These are phyloP conservation scores for Dasyurus viverrinus DNA, from an alignment of 2,113 vertebrate genomes.

Conservation along the genomic window DNA sequence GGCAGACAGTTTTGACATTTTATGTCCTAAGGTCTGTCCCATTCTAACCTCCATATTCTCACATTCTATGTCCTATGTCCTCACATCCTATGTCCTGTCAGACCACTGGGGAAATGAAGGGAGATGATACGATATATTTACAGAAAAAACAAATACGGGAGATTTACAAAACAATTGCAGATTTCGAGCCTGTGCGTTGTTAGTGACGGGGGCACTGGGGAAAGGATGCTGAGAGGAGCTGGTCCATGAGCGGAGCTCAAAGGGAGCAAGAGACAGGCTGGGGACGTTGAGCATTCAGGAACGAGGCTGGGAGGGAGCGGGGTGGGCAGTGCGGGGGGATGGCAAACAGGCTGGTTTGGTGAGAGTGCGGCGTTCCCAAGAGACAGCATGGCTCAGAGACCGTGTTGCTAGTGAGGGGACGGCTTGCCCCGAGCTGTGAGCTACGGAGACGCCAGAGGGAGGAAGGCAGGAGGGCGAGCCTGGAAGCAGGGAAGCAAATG, in stretches of 20 bases:
- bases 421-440: background rate
- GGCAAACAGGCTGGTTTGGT: background rate
- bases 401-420: background rate
- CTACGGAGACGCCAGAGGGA: background rate
- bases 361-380: too few relatives aligned
- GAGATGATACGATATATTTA: background rate
- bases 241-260: too few relatives aligned
- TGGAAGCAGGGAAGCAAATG: background rate
- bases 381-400: background rate
- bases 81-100: too few relatives aligned
- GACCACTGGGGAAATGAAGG: background rate
- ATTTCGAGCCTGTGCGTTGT: background rate
- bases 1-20: too few relatives aligned
- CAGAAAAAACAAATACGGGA: background rate
- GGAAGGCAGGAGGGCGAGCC: background rate
- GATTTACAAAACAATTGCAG: background rate
- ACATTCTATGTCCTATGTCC: too few relatives aligned
- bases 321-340: background rate
- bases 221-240: background rate
- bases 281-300: background rate
- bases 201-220: too few relatives aligned
- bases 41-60: too few relatives aligned
- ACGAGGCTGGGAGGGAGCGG: background rate
- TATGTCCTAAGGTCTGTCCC: too few relatives aligned
- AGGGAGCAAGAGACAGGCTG: background rate